Percentiles rank a stretch among this genome's conserved stretches.
phyloP scores from a whole-genome alignment of 2,113 vertebrate genomes.

The Chionodraco myersi region DNA sequence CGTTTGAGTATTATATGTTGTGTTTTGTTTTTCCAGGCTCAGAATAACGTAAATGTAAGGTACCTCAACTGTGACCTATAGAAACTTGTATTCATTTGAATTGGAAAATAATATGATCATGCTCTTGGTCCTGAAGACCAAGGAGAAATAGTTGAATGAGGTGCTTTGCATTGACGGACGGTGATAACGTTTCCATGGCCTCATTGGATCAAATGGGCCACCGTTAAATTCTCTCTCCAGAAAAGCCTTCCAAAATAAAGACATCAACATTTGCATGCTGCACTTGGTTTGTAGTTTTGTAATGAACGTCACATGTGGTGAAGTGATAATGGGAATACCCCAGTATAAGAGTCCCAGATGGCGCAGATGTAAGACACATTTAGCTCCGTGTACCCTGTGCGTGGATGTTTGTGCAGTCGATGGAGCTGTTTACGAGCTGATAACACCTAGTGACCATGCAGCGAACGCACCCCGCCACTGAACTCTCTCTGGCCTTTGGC shows the following conservation, averaged over 20 bases:
- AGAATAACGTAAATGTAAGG: too few relatives aligned
- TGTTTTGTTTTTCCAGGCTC: too few relatives aligned
- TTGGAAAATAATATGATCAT: too few relatives aligned
- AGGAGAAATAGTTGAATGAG: neutral
- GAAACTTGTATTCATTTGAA: too few relatives aligned
- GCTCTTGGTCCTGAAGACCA: too few relatives aligned
- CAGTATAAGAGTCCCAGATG: neutral
- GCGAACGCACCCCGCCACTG: neutral
- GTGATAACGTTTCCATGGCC: too few relatives aligned
- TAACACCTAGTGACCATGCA: constrained; percentile 31
- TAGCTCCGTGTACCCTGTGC: constrained; percentile 5
- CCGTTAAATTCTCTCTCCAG: neutral
- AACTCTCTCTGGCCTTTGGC: neutral
- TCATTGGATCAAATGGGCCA: neutral
- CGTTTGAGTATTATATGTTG: too few relatives aligned
- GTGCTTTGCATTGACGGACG: neutral
- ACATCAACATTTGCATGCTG: neutral
- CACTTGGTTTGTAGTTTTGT: neutral
- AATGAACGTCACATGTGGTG: constrained; percentile 3
- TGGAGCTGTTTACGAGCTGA: constrained; percentile 45
- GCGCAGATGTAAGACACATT: constrained; percentile 15
- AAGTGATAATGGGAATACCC: constrained; percentile 35
- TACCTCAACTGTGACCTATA: neutral
- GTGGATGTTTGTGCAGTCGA: constrained; percentile 31
- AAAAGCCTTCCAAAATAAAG: neutral